phyloP scores from a whole-genome alignment of 2,113 vertebrate genomes.

The Marmota monax region DNA sequence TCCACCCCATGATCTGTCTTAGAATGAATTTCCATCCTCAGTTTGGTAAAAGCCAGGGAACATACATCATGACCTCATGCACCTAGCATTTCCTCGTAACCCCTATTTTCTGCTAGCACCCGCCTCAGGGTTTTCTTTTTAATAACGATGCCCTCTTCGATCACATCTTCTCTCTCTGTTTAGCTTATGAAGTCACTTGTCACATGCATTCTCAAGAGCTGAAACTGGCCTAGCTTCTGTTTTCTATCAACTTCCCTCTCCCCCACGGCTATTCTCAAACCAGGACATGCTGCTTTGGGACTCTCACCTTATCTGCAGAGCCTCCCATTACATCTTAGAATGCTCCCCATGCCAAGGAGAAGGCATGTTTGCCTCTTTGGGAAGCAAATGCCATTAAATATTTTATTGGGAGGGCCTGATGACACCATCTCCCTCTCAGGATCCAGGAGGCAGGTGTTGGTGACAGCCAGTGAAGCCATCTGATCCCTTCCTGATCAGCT shows the following conservation, averaged over 20 bases:
- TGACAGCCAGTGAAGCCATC: slow-evolving; percentile 52
- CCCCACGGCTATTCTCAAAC: background rate
- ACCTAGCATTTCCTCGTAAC: background rate
- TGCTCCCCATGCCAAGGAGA: background rate
- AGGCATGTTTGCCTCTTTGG: background rate
- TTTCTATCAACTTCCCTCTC: background rate
- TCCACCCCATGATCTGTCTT: background rate
- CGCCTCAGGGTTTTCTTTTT: background rate
- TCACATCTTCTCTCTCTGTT: background rate
- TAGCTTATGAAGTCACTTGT: background rate
- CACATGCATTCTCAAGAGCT: background rate
- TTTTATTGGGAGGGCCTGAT: slow-evolving; percentile 52
- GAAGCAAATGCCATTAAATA: slow-evolving; percentile 66
- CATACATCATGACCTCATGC: accelerated
- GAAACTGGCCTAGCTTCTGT: background rate
- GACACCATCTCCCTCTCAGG: slow-evolving; percentile 22
- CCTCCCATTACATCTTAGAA: background rate
- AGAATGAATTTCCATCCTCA: background rate
- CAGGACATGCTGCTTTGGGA: accelerated
- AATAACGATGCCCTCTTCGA: background rate
- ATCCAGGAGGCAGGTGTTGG: slow-evolving; percentile 47
- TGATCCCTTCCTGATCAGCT: slow-evolving; percentile 66
- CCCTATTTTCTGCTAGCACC: background rate
- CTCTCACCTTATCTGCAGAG: too few relatives aligned
- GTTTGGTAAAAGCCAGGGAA: background rate